phyloP scores from a whole-genome alignment of 2,797 vertebrate genomes.

The Lithobates sylvaticus region DNA sequence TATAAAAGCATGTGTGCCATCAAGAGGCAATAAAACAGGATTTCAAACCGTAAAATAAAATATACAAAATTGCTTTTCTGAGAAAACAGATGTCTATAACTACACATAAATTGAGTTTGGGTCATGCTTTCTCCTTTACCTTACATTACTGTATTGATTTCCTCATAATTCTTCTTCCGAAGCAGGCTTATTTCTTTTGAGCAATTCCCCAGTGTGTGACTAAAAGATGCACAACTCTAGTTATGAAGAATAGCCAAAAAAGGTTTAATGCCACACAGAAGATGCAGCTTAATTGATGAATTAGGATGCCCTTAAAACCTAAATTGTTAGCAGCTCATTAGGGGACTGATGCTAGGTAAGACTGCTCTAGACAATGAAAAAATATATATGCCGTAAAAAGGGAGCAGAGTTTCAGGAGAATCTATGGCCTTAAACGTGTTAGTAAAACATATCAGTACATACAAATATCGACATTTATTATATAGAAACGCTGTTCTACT shows the following conservation, averaged over 20 bases:
- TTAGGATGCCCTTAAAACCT: slow-evolving; percentile 1
- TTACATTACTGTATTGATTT: neutral
- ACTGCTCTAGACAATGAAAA: neutral
- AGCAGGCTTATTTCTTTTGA: neutral
- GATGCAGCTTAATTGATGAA: neutral
- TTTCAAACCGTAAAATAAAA: neutral
- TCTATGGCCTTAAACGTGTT: too few species aligned
- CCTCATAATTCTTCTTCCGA: neutral
- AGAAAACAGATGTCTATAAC: neutral
- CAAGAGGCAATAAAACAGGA: slow-evolving; percentile 5
- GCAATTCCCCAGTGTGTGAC: neutral
- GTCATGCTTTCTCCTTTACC: neutral
- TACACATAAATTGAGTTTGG: neutral
- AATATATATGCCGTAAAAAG: neutral
- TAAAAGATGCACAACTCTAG: neutral
- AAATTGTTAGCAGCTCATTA: neutral
- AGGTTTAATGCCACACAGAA: neutral
- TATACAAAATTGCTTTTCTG: neutral
- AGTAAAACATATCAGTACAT: neutral
- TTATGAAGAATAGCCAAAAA: neutral
- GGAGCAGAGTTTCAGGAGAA: neutral
- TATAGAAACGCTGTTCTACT: too few species aligned
- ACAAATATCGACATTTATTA: too few species aligned
- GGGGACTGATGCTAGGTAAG: neutral
- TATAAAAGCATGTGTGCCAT: neutral